phyloP scores from a whole-genome alignment of 2,888 invertebrate species.

The Hypolimnas misippus region DNA sequence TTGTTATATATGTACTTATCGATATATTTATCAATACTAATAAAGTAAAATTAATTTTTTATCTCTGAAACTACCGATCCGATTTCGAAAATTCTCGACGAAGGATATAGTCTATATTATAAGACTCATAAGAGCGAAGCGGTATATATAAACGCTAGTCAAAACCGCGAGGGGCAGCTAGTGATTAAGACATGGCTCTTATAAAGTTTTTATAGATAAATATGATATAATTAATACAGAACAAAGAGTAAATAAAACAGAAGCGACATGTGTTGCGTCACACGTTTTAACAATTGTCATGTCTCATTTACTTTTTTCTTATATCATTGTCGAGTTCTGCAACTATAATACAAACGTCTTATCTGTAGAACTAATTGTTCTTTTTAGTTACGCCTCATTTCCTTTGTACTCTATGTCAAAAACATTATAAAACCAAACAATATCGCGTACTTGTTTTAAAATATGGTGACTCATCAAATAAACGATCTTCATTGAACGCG shows the following conservation, averaged over 20 bases:
- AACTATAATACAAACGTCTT: no score
- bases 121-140: no score
- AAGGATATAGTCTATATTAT: no score
- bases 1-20: no score
- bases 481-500: constrained; percentile 73
- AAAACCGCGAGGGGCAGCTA: neutral
- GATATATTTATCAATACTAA: no score
- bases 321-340: no score
- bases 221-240: constrained; percentile 31
- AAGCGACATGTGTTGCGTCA: neutral
- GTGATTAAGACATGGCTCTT: no score
- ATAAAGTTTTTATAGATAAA: neutral
- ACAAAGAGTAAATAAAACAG: constrained; percentile 53
- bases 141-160: no score
- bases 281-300: neutral
- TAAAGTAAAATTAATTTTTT: no score
- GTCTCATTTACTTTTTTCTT: neutral
- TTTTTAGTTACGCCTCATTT: constrained; percentile 44
- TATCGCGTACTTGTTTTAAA: constrained; percentile 69
- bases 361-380: neutral
- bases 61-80: no score
- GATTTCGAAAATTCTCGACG: no score
- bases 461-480: constrained; percentile 63
- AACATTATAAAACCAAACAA: constrained; percentile 76
- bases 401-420: neutral